Conservation (phyloP, 2,797 vertebrate species). For the Balearica regulorum region DNA sequence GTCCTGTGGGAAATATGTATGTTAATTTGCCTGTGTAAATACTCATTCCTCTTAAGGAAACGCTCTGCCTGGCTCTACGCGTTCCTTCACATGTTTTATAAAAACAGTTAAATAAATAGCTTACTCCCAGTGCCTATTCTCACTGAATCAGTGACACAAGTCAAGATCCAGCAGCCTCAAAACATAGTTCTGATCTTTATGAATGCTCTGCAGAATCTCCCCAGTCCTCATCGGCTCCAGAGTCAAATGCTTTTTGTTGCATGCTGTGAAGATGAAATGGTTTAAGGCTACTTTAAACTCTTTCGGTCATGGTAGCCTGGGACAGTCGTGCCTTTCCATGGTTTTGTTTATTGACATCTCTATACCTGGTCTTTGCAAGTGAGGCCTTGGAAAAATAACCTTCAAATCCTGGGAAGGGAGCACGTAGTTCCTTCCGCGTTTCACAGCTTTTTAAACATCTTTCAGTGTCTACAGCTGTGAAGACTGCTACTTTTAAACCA, state of each 20-base stretch:
- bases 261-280: not conserved
- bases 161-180: not conserved
- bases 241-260: not conserved
- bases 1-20: slow-evolving; percentile 61
- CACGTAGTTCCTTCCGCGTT: not conserved
- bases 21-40: slow-evolving; percentile 34
- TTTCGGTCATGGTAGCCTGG: not conserved
- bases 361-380: not conserved
- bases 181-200: not conserved
- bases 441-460: not conserved
- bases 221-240: not conserved
- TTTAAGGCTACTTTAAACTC: not conserved
- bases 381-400: not conserved
- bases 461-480: not conserved
- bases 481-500: not conserved
- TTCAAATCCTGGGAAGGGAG: not conserved
- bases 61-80: not conserved
- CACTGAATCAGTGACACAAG: not conserved
- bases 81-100: not conserved
- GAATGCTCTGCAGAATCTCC: not conserved
- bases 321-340: not conserved
- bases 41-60: not conserved
- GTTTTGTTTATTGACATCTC: not conserved
- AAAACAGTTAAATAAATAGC: not conserved
- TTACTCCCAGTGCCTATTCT: not conserved